Evolutionary conservation across 2,888 invertebrate species (phyloP).

Genomic region (Sarcophaga caerulescens): DNA sequence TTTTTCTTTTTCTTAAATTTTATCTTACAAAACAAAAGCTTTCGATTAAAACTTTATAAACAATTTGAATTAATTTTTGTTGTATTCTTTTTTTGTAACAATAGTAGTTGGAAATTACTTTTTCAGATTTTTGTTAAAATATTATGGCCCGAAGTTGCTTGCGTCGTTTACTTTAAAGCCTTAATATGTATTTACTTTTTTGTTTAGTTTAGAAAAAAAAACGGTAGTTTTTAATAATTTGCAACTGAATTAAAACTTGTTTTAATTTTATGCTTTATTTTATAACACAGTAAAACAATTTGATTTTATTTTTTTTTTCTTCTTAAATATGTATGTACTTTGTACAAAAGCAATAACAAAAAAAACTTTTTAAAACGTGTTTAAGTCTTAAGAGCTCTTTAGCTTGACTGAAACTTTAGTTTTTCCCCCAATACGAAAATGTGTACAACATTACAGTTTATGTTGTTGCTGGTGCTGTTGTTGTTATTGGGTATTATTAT

Average conservation of each 20-base stretch:
- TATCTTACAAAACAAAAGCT: too few relatives aligned
- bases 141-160: background rate
- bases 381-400: slow-evolving; percentile 79
- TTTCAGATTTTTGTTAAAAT: background rate
- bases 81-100: background rate
- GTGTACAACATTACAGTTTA: background rate
- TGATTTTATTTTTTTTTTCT: slow-evolving; percentile 39
- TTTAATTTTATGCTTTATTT: background rate
- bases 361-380: slow-evolving; percentile 73
- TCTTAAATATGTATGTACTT: slow-evolving; percentile 21
- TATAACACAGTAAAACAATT: background rate
- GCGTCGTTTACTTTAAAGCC: too few relatives aligned
- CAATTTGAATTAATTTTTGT: too few relatives aligned
- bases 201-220: background rate
- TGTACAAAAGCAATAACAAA: slow-evolving; percentile 64
- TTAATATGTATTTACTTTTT: background rate
- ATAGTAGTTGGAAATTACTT: background rate
- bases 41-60: too few relatives aligned
- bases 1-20: background rate
- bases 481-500: background rate
- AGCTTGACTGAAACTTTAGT: slow-evolving; percentile 69
- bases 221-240: background rate
- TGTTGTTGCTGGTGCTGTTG: slow-evolving; percentile 21
- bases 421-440: slow-evolving; percentile 25
- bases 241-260: background rate